phyloP scores from a whole-genome alignment of 2,797 vertebrate genomes.

The Oryzias dopingdopingensis region DNA sequence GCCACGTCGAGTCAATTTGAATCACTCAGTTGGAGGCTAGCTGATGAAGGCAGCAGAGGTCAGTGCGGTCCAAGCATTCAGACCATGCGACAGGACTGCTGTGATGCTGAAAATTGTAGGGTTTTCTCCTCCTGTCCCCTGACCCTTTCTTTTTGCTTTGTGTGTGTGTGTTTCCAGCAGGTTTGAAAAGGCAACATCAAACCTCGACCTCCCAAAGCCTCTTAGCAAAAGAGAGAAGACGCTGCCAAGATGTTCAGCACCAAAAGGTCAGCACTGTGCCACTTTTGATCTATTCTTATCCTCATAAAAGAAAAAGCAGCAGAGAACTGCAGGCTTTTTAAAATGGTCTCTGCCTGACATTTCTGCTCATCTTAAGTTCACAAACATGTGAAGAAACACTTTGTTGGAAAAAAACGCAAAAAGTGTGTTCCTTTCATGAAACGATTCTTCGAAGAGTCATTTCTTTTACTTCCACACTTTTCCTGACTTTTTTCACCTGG shows the following conservation, averaged over 20 bases:
- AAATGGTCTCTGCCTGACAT: constrained; percentile 51
- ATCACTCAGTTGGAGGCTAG: constrained; percentile 35
- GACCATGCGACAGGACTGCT: constrained; percentile 35
- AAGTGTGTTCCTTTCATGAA: constrained; percentile 21
- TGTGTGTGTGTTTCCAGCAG: constrained; percentile 30
- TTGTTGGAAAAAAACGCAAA: constrained; percentile 7
- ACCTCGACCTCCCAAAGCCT: constrained; percentile 53
- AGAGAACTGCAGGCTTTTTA: constrained; percentile 36
- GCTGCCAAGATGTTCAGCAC: constrained; percentile 81
- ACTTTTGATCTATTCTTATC: constrained; percentile 58
- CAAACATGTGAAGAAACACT: constrained; percentile 11
- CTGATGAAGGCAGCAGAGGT: constrained; percentile 46
- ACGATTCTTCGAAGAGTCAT: background rate
- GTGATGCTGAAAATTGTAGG: constrained; percentile 52
- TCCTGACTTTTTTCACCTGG: background rate
- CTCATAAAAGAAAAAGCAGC: background rate
- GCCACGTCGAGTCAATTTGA: constrained; percentile 43
- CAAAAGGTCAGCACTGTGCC: constrained; percentile 78
- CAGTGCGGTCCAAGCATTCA: constrained; percentile 16
- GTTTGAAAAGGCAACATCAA: constrained; percentile 62
- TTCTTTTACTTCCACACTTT: background rate
- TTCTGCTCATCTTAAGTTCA: constrained; percentile 27
- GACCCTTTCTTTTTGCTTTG: constrained; percentile 15
- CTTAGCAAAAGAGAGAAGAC: constrained; percentile 58
- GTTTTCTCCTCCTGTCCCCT: constrained; percentile 41